Evolutionary conservation across 2,113 vertebrate species (phyloP), one percentile per base, ranked within the genome.

Genomic region (Steatornis caripensis): DNA sequence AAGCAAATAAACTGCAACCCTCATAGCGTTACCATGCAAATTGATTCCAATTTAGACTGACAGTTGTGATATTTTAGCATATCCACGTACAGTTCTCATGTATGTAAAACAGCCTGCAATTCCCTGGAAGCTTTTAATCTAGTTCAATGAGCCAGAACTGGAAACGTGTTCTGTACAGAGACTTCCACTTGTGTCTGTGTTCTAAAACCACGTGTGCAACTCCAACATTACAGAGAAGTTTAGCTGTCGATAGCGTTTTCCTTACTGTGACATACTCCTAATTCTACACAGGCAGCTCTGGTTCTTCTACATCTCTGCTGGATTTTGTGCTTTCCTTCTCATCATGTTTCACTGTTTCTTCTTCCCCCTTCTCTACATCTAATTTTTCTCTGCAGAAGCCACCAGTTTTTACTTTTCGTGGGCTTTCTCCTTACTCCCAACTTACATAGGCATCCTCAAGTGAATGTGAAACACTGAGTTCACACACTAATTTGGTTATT

Each of bases 11-110:
- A 51, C 81, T 90, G 89, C 79, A 95, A 58, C 37, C 41, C 43
- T 95, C 29, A 18, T 39, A 86, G 20, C 68, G 81, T 95, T 95
- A 30, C 86, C 34, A 84, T 91, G 86, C 60, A 97, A 93, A 95
- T 51, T 66, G 23, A 87, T 92, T 94, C 60, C 55, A 70, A 36
- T 81, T 87, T 78, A 91, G 64, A 41, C 80, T 87, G 89, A 85
- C 76, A 95, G 60, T 72, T 75, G 76, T 68, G 55, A 66, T 84
- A 84, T 51, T 95, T 93, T 87, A 48, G 82, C 76, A 78, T 39
- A 95, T 84, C 65, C 71, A 84, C 95, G 80, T 87, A 82, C 51
- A 66, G 22, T 89, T 94, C 77, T 87, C 46, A 74, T 32, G 21
- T 66, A 55, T 82, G 77, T 75, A 82, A 92, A 95, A 39, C 22